Percentiles rank a stretch among this genome's conserved stretches.
Evolutionary conservation across 2,113 vertebrate species (phyloP).

Genomic region (Callionymus lyra): DNA sequence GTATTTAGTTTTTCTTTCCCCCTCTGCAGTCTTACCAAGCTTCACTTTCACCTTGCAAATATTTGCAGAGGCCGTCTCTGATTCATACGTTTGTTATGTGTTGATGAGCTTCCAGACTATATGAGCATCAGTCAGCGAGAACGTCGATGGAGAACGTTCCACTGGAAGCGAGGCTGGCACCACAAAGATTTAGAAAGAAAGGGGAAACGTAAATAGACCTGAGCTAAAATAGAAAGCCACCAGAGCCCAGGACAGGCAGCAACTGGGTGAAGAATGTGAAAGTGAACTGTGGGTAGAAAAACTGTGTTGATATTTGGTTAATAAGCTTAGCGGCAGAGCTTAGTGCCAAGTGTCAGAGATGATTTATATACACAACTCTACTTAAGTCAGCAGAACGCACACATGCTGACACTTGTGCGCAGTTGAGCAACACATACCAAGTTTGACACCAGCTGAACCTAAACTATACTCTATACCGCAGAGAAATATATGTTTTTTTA

Average conservation of each 20-base stretch:
- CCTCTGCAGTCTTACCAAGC: constrained; percentile 16
- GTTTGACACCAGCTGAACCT: too few species aligned
- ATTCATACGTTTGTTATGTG: constrained; percentile 12
- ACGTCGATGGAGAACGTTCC: constrained; percentile 8
- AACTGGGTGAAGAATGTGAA: constrained; percentile 14
- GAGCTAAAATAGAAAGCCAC: constrained; percentile 1
- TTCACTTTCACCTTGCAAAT: constrained; percentile 35
- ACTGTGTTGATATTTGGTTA: constrained; percentile 54
- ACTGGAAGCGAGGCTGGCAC: constrained; percentile 12
- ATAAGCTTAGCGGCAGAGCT: constrained; percentile 62
- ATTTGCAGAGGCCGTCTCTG: constrained; percentile 20
- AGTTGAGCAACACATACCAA: too few species aligned
- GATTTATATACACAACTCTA: constrained; percentile 63
- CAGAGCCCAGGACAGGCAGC: background rate
- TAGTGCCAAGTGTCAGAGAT: constrained; percentile 65
- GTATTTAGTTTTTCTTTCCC: constrained; percentile 31
- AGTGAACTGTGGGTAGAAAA: constrained; percentile 58
- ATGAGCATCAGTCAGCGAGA: constrained; percentile 16
- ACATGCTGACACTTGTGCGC: too few species aligned
- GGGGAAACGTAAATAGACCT: background rate
- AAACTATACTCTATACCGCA: too few species aligned
- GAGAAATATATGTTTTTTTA: too few species aligned
- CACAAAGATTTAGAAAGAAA: background rate
- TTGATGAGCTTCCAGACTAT: constrained; percentile 25
- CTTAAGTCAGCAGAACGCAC: constrained; percentile 55